Percentiles rank a stretch among this genome's conserved stretches.
phyloP scores from a whole-genome alignment of 1,140 invertebrate genomes.

The Anastrepha ludens region DNA sequence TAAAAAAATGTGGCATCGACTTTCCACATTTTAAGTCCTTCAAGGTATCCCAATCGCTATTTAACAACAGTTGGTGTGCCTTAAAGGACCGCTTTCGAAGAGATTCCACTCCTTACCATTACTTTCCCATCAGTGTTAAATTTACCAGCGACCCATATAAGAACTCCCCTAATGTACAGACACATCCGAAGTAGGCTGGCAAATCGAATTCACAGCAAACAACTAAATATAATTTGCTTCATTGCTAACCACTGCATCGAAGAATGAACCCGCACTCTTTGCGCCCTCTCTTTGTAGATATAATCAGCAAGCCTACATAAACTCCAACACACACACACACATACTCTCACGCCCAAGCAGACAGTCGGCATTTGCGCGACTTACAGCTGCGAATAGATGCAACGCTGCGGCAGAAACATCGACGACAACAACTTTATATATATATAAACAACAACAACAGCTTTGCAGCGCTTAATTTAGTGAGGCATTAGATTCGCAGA shows the following conservation, averaged over 20 bases:
- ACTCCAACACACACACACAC: neutral
- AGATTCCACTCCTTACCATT: too few species aligned
- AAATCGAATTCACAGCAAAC: neutral
- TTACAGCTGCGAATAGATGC: neutral
- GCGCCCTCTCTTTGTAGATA: neutral
- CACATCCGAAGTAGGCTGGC: neutral
- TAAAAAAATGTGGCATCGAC: too few species aligned
- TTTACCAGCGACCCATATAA: neutral
- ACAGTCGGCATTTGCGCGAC: neutral
- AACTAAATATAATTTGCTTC: neutral
- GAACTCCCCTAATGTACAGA: neutral
- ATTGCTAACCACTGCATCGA: neutral
- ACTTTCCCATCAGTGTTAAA: too few species aligned
- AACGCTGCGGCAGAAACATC: neutral
- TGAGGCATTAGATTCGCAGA: neutral
- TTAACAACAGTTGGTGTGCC: too few species aligned
- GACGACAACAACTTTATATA: too few species aligned
- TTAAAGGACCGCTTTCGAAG: too few species aligned
- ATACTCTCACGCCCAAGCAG: neutral
- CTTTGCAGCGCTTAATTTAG: constrained; percentile 14
- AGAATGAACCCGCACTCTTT: neutral
- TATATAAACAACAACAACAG: neutral
- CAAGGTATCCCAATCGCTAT: too few species aligned
- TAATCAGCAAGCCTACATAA: too few species aligned
- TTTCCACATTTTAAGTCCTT: too few species aligned